A percentile compares a stretch with the other conserved stretches of the same genome.
Conservation (phyloP, 2,888 invertebrate species). For the Lamellibrachia satsuma region DNA sequence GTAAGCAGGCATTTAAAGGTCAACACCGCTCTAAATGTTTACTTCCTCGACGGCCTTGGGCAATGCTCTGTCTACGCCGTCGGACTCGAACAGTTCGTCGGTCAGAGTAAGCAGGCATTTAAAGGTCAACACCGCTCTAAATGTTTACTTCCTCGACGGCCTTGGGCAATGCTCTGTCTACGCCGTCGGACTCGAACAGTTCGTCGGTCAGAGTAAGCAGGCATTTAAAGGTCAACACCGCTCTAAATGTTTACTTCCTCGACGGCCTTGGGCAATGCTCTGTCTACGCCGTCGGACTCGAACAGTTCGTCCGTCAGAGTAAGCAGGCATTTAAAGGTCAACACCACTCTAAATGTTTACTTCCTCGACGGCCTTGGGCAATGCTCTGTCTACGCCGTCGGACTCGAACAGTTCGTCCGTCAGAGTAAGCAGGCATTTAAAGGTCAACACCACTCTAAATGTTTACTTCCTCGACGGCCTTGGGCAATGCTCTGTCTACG, state of each 20-base stretch:
- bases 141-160: constrained; percentile 42
- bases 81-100: constrained; percentile 28
- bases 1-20: too few relatives aligned
- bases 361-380: constrained; percentile 45
- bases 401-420: constrained; percentile 27
- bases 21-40: too few relatives aligned
- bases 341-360: not conserved
- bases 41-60: constrained; percentile 45
- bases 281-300: constrained; percentile 40
- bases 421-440: too few relatives aligned
- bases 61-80: constrained; percentile 41
- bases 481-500: constrained; percentile 38
- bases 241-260: constrained; percentile 35
- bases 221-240: too few relatives aligned
- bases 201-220: too few relatives aligned
- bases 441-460: too few relatives aligned
- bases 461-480: constrained; percentile 43
- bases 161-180: constrained; percentile 39
- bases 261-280: constrained; percentile 43
- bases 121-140: too few relatives aligned
- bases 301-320: too few relatives aligned
- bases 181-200: constrained; percentile 38
- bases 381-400: constrained; percentile 41
- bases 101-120: too few relatives aligned
- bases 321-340: too few relatives aligned